phyloP scores from a whole-genome alignment of 2,888 invertebrate species.

The Branchellion lobata region DNA sequence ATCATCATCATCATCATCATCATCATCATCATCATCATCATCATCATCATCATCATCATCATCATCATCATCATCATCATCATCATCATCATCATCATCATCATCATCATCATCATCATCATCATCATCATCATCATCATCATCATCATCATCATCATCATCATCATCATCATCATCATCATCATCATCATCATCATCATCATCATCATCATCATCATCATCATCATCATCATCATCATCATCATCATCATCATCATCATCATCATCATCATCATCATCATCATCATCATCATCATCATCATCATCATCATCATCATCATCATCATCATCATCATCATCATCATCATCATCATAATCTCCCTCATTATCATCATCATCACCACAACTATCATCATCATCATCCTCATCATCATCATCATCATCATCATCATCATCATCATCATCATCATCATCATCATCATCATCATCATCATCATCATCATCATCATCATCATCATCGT shows the following conservation, averaged over 20 bases:
- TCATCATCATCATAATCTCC: too few relatives aligned
- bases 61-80: background rate
- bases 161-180: conserved; percentile 28
- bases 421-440: conserved; percentile 21
- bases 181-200: conserved; percentile 42
- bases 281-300: conserved; percentile 50
- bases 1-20: background rate
- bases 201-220: conserved; percentile 49
- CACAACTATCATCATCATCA: too few relatives aligned
- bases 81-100: background rate
- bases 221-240: conserved; percentile 50
- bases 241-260: conserved; percentile 44
- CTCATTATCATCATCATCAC: too few relatives aligned
- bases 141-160: conserved; percentile 7
- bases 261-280: conserved; percentile 45
- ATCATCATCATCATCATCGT: conserved; percentile 18
- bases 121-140: background rate
- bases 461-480: conserved; percentile 35
- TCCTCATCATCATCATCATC: background rate
- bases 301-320: conserved; percentile 49
- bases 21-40: background rate
- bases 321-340: conserved; percentile 42
- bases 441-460: conserved; percentile 34
- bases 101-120: conserved; percentile 8
- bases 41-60: background rate